Evolutionary conservation across 2,797 vertebrate species (phyloP).

Genomic region (Mallotus villosus): DNA sequence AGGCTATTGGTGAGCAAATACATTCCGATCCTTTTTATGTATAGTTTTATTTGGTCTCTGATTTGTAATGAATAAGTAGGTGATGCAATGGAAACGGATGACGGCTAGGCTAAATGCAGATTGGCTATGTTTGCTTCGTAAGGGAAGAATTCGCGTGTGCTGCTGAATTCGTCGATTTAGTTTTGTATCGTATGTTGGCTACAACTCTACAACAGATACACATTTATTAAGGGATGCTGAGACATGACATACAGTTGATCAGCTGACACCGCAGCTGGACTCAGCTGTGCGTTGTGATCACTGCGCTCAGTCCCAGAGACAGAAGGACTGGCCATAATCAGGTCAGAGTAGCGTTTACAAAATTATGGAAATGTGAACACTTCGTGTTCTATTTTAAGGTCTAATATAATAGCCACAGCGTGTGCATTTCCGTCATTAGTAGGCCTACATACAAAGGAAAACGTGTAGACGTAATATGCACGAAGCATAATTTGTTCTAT

Average conservation of each 20-base stretch:
- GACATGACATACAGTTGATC: constrained; percentile 25
- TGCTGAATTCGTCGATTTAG: background rate
- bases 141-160: background rate
- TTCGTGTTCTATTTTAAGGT: background rate
- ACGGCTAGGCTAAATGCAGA: background rate
- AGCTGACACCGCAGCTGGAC: constrained; percentile 54
- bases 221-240: constrained; percentile 1
- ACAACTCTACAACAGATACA: background rate
- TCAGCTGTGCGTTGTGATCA: constrained; percentile 34
- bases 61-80: background rate
- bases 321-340: constrained; percentile 15
- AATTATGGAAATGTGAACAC: background rate
- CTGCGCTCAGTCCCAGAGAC: background rate
- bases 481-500: background rate
- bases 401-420: background rate
- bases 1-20: background rate
- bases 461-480: background rate
- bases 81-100: background rate
- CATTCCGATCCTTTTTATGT: background rate
- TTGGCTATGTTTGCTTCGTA: background rate
- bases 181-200: background rate
- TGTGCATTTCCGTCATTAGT: background rate
- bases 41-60: background rate
- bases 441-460: background rate
- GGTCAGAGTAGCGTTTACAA: constrained; percentile 2